Base-by-base conservation (phyloP, 2,113 vertebrate species). In the Myotis yumanensis region DNA sequence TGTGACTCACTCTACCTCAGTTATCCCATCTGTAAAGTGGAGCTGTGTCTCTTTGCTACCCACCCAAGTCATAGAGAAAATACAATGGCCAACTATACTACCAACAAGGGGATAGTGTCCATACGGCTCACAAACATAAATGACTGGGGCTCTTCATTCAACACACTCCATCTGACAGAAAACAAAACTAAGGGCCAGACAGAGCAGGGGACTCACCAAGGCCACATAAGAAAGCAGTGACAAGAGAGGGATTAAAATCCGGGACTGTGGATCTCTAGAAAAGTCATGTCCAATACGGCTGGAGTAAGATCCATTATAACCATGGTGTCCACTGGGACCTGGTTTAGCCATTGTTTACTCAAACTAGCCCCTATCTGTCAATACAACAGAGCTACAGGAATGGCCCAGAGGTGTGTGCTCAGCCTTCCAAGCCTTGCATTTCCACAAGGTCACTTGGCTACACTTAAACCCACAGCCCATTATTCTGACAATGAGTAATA, bases 401-500 rank as follows among this genome's bases (percentile, higher is more conserved):
- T 18, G 22, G 30, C 62, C 75, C 40, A 48, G 37, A 68, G 25
- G 5, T 28, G 9, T 54, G 25, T 28, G 69, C 32, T 40, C 37
- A 54, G 81, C 51, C 76, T 90, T 54, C 51, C 4, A 72, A 37
- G 86, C 35, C 28, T 37, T 25, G 1, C 0, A 52, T 17, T 76
- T 79, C 69, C 69, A 43, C 86, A 87, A 57, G 91, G 91, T 88
- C 91, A 62, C 28, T 68, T 59, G 54, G 83, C 71, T 32, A 30
- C 57, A 17, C 62, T 35, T 11, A 92, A 83, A 52, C 66, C n/a
- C n/a, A 46, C 4, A 18, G 17, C 75, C 83, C 17, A 18, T 95
- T 79, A 84, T 81, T 66, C 86, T 68, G 83, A 96, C 91, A 86
- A 52, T 93, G 80, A 96, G 17, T 88, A 35, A 96, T n/a, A 43